phyloP scores from a whole-genome alignment of 2,797 vertebrate species.

The Urosaurus nigricauda region DNA sequence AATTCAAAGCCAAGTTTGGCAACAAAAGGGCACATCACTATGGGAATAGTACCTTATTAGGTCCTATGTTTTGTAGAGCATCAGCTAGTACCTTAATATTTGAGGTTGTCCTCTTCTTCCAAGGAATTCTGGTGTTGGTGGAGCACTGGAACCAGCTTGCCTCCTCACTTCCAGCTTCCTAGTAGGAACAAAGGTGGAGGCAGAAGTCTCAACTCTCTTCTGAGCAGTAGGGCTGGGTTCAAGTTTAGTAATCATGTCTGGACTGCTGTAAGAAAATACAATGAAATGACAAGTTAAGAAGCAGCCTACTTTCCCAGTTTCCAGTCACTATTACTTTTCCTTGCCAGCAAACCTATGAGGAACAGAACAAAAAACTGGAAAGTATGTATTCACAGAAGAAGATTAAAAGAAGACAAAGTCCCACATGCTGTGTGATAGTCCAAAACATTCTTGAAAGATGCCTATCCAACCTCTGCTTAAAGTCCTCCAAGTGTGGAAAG shows the following conservation, averaged over 20 bases:
- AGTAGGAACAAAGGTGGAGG: constrained; percentile 71
- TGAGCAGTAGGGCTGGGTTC: constrained; percentile 63
- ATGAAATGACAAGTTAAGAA: constrained; percentile 28
- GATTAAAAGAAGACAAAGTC: too few species aligned
- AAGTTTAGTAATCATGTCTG: constrained; percentile 78
- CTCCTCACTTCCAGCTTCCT: constrained; percentile 75
- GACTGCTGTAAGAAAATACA: constrained; percentile 73
- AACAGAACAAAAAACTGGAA: too few species aligned
- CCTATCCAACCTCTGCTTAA: too few species aligned
- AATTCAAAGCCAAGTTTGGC: not conserved
- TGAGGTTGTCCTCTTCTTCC: constrained; percentile 84
- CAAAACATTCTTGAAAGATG: too few species aligned
- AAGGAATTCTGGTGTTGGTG: constrained; percentile 86
- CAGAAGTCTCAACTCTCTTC: constrained; percentile 62
- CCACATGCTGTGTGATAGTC: too few species aligned
- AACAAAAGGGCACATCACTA: not conserved
- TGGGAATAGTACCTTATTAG: not conserved
- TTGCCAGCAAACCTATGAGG: not conserved
- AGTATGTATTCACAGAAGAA: too few species aligned
- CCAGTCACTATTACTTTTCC: not conserved
- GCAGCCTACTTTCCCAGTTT: not conserved
- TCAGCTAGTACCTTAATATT: constrained; percentile 83
- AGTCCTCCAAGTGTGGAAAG: too few species aligned
- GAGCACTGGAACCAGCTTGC: constrained; percentile 82
- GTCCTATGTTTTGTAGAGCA: not conserved